A percentile compares a stretch with the other conserved stretches of the same genome.
phyloP scores from a whole-genome alignment of 2,888 invertebrate genomes.

The Cylloceria caligata region DNA sequence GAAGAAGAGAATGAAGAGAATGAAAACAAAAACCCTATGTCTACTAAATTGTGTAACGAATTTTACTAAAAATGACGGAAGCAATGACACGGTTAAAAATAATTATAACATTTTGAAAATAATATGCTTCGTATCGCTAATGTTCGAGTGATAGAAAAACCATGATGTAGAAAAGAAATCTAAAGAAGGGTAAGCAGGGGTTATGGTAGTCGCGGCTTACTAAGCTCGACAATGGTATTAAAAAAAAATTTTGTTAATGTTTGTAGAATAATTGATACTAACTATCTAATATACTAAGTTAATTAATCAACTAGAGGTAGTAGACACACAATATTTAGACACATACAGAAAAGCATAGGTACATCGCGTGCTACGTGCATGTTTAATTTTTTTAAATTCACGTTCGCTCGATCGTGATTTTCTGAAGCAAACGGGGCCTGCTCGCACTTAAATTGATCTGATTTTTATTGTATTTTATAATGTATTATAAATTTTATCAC shows the following conservation, averaged over 20 bases:
- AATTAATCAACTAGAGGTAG: background rate
- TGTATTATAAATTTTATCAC: constrained; percentile 27
- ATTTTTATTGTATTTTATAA: constrained; percentile 42
- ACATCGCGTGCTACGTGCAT: constrained; percentile 8
- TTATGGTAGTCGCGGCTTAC: constrained; percentile 16
- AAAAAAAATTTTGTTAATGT: constrained; percentile 19
- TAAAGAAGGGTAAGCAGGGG: constrained; percentile 12
- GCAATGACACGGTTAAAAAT: constrained; percentile 33
- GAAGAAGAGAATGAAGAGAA: background rate
- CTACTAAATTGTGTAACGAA: constrained; percentile 17
- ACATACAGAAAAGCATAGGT: constrained; percentile 5
- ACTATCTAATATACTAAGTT: background rate
- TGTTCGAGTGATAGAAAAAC: constrained; percentile 20
- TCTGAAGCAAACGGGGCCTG: background rate
- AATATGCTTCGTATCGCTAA: constrained; percentile 41
- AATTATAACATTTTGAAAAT: constrained; percentile 36
- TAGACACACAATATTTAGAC: constrained; percentile 21
- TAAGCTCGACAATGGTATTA: constrained; percentile 31
- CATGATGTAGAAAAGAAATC: constrained; percentile 10
- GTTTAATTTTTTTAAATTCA: background rate
- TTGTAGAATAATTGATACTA: constrained; percentile 39
- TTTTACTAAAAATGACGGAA: background rate
- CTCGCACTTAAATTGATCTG: constrained; percentile 39
- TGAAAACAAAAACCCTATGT: constrained; percentile 35
- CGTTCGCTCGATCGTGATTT: background rate